phyloP scores from a whole-genome alignment of 2,888 invertebrate species.

The Enoplolaimus lenunculus region DNA sequence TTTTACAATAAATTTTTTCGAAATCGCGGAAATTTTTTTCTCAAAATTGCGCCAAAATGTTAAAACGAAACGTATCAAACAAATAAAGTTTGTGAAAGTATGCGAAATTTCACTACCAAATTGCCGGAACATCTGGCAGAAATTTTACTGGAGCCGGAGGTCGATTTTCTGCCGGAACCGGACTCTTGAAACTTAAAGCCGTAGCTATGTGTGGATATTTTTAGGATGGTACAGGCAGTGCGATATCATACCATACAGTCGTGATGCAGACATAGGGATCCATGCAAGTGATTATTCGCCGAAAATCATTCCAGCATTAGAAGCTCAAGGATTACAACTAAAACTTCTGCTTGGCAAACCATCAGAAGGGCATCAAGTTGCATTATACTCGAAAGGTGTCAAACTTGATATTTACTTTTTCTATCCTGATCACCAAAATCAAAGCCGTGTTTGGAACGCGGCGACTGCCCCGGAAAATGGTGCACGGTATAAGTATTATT shows the following conservation, averaged over 20 bases:
- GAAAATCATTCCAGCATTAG: background rate
- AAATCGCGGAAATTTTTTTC: too few relatives aligned
- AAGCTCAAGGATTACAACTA: slow-evolving; percentile 10
- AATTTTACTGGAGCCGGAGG: too few relatives aligned
- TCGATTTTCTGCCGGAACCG: too few relatives aligned
- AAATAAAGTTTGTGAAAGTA: too few relatives aligned
- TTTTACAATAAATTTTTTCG: too few relatives aligned
- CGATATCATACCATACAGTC: slow-evolving; percentile 8
- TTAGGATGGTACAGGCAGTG: slow-evolving; percentile 21
- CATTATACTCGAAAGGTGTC: background rate
- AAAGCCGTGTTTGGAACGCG: slow-evolving; percentile 5
- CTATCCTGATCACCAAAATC: background rate
- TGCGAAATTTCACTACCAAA: too few relatives aligned
- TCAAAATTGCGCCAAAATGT: too few relatives aligned
- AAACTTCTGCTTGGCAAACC: background rate
- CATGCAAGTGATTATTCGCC: background rate
- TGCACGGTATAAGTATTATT: background rate
- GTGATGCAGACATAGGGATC: slow-evolving; percentile 3
- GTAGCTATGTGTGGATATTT: too few relatives aligned
- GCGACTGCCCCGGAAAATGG: slow-evolving; percentile 1
- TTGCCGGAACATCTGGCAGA: too few relatives aligned
- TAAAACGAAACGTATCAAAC: too few relatives aligned
- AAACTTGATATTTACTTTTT: slow-evolving; percentile 12
- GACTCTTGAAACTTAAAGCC: too few relatives aligned
- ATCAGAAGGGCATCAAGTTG: background rate